phyloP scores from a whole-genome alignment of 2,113 vertebrate species.

The Pipra filicauda region DNA sequence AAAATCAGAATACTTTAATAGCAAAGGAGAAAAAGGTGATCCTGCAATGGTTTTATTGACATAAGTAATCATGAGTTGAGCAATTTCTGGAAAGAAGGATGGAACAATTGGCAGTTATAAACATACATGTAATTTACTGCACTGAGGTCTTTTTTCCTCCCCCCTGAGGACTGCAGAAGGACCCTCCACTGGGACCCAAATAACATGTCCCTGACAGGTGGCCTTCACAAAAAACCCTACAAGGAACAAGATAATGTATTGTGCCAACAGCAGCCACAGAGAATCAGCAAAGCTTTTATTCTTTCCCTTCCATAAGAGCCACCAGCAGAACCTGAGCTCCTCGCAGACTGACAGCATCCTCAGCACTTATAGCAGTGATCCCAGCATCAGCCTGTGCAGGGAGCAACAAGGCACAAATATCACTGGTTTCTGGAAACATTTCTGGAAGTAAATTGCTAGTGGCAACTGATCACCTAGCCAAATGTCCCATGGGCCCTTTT shows the following conservation, averaged over 20 bases:
- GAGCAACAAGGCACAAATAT: neutral
- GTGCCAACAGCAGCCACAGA: neutral
- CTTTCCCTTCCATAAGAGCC: neutral
- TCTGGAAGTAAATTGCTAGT: neutral
- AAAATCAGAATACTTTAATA: neutral
- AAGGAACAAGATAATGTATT: neutral
- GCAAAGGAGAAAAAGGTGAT: neutral
- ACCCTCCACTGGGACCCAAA: neutral
- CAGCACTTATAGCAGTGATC: neutral
- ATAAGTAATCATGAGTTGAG: neutral
- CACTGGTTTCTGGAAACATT: neutral
- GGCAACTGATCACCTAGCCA: neutral
- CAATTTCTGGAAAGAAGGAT: neutral
- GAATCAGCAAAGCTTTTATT: neutral
- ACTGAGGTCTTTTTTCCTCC: neutral
- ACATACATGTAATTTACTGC: neutral
- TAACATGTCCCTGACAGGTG: neutral
- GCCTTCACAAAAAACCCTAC: neutral
- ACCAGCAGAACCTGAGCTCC: neutral
- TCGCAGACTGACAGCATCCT: neutral
- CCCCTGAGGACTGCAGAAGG: neutral
- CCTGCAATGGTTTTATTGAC: neutral
- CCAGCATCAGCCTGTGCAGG: neutral
- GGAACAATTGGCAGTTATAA: neutral
- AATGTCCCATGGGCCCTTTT: neutral